phyloP scores from a whole-genome alignment of 1,140 invertebrate genomes.

The Drosophila malerkotliana region DNA sequence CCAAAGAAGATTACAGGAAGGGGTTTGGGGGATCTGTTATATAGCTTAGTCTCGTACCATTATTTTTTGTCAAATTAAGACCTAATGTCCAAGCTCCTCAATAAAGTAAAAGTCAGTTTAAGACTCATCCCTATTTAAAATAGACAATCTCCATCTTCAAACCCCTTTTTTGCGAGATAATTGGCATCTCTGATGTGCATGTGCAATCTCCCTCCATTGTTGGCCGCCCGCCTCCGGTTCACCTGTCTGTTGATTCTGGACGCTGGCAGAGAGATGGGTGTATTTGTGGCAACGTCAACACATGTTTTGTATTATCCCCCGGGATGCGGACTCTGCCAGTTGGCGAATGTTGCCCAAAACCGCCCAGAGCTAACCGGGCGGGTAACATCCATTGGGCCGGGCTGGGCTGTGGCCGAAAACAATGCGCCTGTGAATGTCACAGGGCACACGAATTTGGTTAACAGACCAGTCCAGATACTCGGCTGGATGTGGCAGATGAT shows the following conservation, averaged over 20 bases:
- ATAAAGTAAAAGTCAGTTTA: not conserved
- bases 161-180: not conserved
- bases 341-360: conserved; percentile 20
- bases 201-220: conserved; percentile 3
- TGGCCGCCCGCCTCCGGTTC: conserved; percentile 7
- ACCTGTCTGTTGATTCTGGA: conserved; percentile 44
- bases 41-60: too few species aligned
- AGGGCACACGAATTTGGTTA: conserved; percentile 38
- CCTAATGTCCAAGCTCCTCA: not conserved
- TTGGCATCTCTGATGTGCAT: conserved; percentile 31
- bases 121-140: not conserved
- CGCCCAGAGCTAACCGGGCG: conserved; percentile 26
- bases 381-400: conserved; percentile 19
- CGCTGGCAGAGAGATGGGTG: conserved; percentile 28
- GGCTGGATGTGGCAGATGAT: conserved; percentile 2
- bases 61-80: too few species aligned
- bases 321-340: conserved; percentile 25
- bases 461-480: conserved; percentile 1
- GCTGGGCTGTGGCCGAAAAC: conserved; percentile 31
- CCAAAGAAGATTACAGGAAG: not conserved
- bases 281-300: conserved; percentile 72
- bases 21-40: too few species aligned
- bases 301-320: conserved; percentile 62
- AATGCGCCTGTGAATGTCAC: conserved; percentile 23
- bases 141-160: not conserved